These are phyloP conservation scores for Chitala chitala DNA, from an alignment of 2,113 vertebrate genomes.

Conservation along the genomic window DNA sequence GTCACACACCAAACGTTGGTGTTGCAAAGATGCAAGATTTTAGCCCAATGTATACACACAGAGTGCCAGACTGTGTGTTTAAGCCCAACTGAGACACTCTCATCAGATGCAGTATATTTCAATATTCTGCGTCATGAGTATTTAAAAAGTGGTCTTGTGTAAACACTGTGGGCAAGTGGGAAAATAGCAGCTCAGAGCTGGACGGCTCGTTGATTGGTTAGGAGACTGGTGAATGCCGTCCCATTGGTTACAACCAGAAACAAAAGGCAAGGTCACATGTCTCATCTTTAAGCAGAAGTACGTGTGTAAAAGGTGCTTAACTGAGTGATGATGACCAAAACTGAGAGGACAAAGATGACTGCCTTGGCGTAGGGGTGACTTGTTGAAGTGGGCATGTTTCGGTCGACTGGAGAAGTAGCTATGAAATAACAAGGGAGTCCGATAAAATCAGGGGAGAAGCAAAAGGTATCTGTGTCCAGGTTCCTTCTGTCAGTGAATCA, in stretches of 20 bases:
- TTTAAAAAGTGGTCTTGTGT: background rate
- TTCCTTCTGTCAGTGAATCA: background rate
- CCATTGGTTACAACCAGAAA: background rate
- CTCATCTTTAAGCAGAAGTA: background rate
- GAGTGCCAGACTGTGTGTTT: background rate
- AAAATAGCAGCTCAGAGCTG: background rate
- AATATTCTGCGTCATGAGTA: background rate
- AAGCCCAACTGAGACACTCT: background rate
- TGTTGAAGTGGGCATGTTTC: background rate
- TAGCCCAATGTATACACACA: too few species aligned
- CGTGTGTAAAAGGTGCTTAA: background rate
- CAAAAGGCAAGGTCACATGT: background rate
- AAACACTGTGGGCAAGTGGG: conserved; percentile 4
- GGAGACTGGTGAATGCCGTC: background rate
- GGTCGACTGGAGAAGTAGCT: background rate
- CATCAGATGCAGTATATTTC: background rate
- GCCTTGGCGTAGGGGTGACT: background rate
- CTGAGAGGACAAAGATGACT: background rate
- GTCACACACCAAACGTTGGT: too few species aligned
- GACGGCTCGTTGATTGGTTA: background rate
- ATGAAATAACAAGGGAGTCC: background rate
- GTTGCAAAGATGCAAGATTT: too few species aligned
- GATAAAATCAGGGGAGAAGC: background rate
- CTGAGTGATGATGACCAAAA: background rate
- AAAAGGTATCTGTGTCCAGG: background rate